Evolutionary conservation across 2,888 invertebrate species (phyloP), one percentile per base, ranked within the genome.

Genomic region (Aricia artaxerxes): DNA sequence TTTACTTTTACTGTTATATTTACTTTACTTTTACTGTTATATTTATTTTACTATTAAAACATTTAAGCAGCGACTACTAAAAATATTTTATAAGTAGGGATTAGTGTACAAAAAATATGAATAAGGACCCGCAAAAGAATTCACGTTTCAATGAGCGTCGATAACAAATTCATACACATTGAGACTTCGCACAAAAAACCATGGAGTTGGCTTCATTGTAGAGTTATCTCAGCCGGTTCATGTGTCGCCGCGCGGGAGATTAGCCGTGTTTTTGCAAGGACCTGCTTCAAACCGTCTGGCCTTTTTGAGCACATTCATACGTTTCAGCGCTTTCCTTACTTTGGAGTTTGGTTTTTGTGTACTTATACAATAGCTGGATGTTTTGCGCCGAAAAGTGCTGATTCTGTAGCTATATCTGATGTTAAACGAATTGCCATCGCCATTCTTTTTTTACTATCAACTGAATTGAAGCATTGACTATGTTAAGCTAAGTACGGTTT

Each of bases 211-310:
- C 75, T 76, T 53, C 76, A 76, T 76, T 76, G 76, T 76, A 35
- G 7, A 57, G 76, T 57, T 76, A 76, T 76, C 76, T 76, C 76
- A 53, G 76, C 35, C 75, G 49, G 49, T 44, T 53, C 76, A 76
- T 76, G 35, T 76, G 76, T 76, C 76, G 16, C 57, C 76, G 57
- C 76, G 31, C 53, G 31, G 24, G 53, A 76, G 57, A 76, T 76
- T 76, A 76, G 53, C 53, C 4, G 57, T 76, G 76, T 53, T 76
- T 76, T 76, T 76, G 57, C 24, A 76, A 76, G 35, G 24, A 75
- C 44, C 75, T 44, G 76, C 76, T 76, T 35, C 53, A 31, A 49
- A 53, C 75, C 40, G n/a, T 44, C n/a, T 73, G 44, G 64, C 31
- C 64, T 64, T 64, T 61, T 64, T 64, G 64, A 64, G 64, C 64